A percentile compares a stretch with the other conserved stretches of the same genome.
These are phyloP conservation scores for Trichosurus vulpecula DNA, from an alignment of 2,797 vertebrate species.

Conservation along the genomic window DNA sequence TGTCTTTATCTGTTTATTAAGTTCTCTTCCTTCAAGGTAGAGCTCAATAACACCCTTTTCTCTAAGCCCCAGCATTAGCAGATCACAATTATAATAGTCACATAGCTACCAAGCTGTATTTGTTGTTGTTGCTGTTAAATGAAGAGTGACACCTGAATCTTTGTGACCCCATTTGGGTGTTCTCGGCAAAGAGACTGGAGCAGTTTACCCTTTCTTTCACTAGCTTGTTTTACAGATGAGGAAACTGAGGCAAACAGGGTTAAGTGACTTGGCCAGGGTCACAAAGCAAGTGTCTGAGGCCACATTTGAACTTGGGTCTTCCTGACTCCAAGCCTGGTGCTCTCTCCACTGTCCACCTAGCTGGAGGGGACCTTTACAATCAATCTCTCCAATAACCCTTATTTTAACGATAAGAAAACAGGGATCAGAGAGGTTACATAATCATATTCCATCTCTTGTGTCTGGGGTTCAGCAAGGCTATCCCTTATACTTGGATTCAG, in stretches of 20 bases:
- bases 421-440: not conserved
- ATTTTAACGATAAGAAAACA: not conserved
- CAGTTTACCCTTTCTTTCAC: too few species aligned
- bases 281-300: too few species aligned
- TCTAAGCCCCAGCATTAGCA: not conserved
- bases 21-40: not conserved
- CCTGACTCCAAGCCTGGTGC: not conserved
- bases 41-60: not conserved
- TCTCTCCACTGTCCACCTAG: not conserved
- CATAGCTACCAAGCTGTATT: not conserved
- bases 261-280: too few species aligned
- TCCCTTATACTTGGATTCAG: not conserved
- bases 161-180: too few species aligned
- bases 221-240: too few species aligned
- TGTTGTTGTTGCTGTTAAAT: too few species aligned
- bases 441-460: not conserved
- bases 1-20: not conserved
- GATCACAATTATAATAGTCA: not conserved
- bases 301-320: too few species aligned
- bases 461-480: not conserved
- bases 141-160: too few species aligned
- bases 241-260: too few species aligned
- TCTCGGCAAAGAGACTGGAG: too few species aligned
- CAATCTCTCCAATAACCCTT: not conserved
- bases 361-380: not conserved